Evolutionary conservation across 53 echinoderm and acorn worm species (phyloP), one percentile per base, ranked within the genome.

Genomic region (Temnopleurus reevesii): DNA sequence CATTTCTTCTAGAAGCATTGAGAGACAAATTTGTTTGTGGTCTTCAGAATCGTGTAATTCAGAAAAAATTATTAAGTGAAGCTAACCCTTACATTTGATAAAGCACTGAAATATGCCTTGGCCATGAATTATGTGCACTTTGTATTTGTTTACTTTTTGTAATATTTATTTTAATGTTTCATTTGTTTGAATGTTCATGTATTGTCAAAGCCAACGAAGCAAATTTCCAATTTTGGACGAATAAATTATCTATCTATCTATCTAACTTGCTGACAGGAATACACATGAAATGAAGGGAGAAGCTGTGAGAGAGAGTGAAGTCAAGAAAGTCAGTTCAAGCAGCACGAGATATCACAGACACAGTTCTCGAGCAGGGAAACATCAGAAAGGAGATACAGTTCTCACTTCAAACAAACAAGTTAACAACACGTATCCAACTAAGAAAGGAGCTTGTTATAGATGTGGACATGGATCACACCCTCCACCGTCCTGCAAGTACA

Each of bases 401-500:
- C 76, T 44, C 38, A 76, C 9, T 8, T 12, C 17, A n/a, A 76
- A 44, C 1, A 44, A 76, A 44, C 76, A 76, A 21, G 1, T 5
- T n/a, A 6, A 76, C 77, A 45, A 31, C 65, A 31, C 65, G 4
- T 15, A 17, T 77, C 44, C 77, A 12, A 44, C 7, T n/a, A 45
- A 25, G 77, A 44, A 46, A 77, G 46, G 77, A 77, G 77, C 5
- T 43, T 13, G 77, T 45, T 77, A 77, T 77, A 41, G 45, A 77
- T 77, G 45, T 77, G 77, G 77, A 77, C n/a, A 77, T 10, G 77
- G 77, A 10, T 18, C 29, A 21, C 87, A 86, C 47, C 25, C 17
- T 63, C 63, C 87, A 61, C 45, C 87, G 25, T 46, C 18, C 13
- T 87, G 87, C 28, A 49, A 61, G 31, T 87, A 63, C 46, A 87